These are phyloP conservation scores for Scrobipalpa atriplicella DNA, from an alignment of 2,888 invertebrate genomes.

Conservation along the genomic window DNA sequence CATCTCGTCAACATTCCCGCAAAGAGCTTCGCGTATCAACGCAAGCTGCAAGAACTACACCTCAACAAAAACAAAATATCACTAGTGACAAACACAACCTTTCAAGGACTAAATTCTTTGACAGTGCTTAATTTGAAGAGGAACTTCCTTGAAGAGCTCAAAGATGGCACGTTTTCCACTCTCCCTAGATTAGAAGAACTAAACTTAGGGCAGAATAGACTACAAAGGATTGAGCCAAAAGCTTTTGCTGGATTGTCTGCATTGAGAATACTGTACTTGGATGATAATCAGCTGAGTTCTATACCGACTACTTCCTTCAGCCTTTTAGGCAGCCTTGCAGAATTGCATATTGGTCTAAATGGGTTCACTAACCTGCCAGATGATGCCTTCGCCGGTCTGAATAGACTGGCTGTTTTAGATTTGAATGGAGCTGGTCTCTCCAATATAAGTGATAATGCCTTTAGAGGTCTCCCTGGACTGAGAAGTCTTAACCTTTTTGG, in stretches of 20 bases:
- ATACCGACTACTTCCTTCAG: conserved; percentile 90
- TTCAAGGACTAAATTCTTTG: conserved; percentile 89
- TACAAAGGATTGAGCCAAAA: conserved; percentile 89
- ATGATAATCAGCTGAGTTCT: conserved; percentile 91
- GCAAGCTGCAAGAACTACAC: conserved; percentile 91
- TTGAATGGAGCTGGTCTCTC: conserved; percentile 91
- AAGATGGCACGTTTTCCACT: conserved; percentile 88
- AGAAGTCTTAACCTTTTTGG: conserved; percentile 91
- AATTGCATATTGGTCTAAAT: conserved; percentile 92
- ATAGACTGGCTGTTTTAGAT: conserved; percentile 89
- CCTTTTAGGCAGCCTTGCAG: conserved; percentile 89
- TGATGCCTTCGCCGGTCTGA: conserved; percentile 90
- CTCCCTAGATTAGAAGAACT: conserved; percentile 91
- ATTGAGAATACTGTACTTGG: conserved; percentile 90
- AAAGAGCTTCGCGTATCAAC: conserved; percentile 90
- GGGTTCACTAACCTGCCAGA: conserved; percentile 89
- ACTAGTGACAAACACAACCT: conserved; percentile 89
- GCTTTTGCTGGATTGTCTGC: conserved; percentile 90
- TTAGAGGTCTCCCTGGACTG: conserved; percentile 89
- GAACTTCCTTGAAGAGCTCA: conserved; percentile 91
- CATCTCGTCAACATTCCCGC: conserved; percentile 91
- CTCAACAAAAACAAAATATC: conserved; percentile 94
- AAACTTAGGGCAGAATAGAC: conserved; percentile 93
- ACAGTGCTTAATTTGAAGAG: conserved; percentile 91
- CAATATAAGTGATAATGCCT: conserved; percentile 89